A percentile compares a stretch with the other conserved stretches of the same genome.
phyloP scores from a whole-genome alignment of 2,797 vertebrate genomes.

The Apogon hyalosoma region DNA sequence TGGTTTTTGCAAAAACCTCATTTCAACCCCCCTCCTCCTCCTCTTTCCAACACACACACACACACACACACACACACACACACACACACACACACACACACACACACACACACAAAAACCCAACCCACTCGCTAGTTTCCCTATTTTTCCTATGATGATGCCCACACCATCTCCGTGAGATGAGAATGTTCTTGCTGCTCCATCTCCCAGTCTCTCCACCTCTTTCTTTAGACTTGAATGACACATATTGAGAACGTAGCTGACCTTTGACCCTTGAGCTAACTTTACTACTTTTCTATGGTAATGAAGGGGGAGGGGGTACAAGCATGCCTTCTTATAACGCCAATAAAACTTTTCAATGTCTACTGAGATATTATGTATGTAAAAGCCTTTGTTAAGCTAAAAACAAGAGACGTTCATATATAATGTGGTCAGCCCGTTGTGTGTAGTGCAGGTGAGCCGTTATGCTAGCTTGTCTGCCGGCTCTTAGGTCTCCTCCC shows the following conservation, averaged over 20 bases:
- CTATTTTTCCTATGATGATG: constrained; percentile 49
- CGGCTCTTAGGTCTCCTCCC: constrained; percentile 9
- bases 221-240: constrained; percentile 22
- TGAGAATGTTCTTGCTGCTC: constrained; percentile 8
- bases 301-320: constrained; percentile 68
- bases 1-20: constrained; percentile 72
- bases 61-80: no score
- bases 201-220: constrained; percentile 15
- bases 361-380: constrained; percentile 22
- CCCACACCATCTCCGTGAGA: constrained; percentile 42
- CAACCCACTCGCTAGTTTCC: constrained; percentile 58
- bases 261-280: constrained; percentile 67
- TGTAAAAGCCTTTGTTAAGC: constrained; percentile 11
- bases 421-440: not conserved
- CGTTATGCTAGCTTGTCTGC: not conserved
- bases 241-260: constrained; percentile 31
- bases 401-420: not conserved
- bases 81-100: no score
- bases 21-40: constrained; percentile 32
- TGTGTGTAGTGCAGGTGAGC: constrained; percentile 1
- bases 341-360: constrained; percentile 52
- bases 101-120: constrained; percentile 53
- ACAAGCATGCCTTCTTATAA: constrained; percentile 19
- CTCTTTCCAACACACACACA: constrained; percentile 34
- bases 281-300: constrained; percentile 68